Evolutionary conservation across 2,797 vertebrate species (phyloP), one percentile per base, ranked within the genome.

Genomic region (Salarias fasciatus): DNA sequence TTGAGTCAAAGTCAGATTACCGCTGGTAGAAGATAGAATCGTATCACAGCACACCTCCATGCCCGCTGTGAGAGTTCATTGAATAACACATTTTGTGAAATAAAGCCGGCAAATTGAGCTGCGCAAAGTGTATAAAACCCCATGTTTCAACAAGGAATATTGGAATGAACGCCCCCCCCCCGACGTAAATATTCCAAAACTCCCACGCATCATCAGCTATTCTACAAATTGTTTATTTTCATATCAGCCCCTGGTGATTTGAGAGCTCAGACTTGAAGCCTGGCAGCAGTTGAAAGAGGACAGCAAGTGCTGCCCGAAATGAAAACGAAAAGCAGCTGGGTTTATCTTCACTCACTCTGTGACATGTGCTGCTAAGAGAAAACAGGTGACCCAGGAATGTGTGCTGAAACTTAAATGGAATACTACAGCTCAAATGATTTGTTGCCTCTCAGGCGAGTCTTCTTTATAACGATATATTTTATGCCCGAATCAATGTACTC

Each of bases 321-420:
- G 64, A 88, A 88, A 84, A 80, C 60, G 66, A 83, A 87, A 90
- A 91, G 88, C 88, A 92, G 90, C 90, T 92, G 90, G 77, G 83
- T 87, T 89, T 83, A 87, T 90, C 80, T 88, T 84, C 83, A 83
- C 82, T 87, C 81, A 60, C 82, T 77, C 75, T 68, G 29, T 83
- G 86, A 87, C 88, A 86, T 82, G 86, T 85, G 83, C 79, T 82
- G 79, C 72, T 88, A 89, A 89, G 79, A 85, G 86, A 87, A 89
- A 92, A 87, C 90, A 92, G 88, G 87, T 90, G 89, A 90, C 80
- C 8, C 2, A 75, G 75, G 84, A 90, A 91, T 92, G 87, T 59
- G 61, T 49, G 51, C 66, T 55, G 63, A 75, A 82, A 79, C 47
- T 53, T 72, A 68, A 77, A 82, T 6, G 53, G 66, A 81, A 86